phyloP scores from a whole-genome alignment of 1,140 invertebrate genomes.

The Eurosta solidaginis region DNA sequence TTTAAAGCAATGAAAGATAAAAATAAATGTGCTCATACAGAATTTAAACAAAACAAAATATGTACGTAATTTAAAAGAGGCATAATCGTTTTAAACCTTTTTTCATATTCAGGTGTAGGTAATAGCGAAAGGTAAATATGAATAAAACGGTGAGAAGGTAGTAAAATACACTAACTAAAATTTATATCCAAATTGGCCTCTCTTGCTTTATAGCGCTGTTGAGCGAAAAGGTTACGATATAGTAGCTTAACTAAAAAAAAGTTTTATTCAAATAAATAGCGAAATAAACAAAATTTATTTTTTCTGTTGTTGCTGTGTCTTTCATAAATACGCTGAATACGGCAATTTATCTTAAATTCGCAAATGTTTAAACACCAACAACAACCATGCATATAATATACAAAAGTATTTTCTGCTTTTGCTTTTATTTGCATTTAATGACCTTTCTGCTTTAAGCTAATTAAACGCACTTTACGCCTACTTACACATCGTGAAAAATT shows the following conservation, averaged over 20 bases:
- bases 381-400: background rate
- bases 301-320: background rate
- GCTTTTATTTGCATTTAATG: background rate
- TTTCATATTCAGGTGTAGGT: background rate
- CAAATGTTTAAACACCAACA: background rate
- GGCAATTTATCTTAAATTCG: background rate
- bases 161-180: slow-evolving; percentile 1
- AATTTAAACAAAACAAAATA: slow-evolving; percentile 6
- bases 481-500: background rate
- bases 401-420: background rate
- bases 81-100: background rate
- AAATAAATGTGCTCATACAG: background rate
- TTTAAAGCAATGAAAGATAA: background rate
- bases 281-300: no score
- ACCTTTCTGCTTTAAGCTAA: background rate
- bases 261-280: no score
- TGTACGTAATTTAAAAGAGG: background rate
- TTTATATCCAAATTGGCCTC: background rate
- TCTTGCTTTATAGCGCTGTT: background rate
- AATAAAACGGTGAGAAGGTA: background rate
- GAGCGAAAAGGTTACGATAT: background rate
- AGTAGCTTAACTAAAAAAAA: background rate
- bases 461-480: slow-evolving; percentile 5
- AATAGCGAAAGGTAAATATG: background rate
- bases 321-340: background rate